Percentiles rank a stretch among this genome's conserved stretches.
These are phyloP conservation scores for Rhopalosiphum padi DNA, from an alignment of 1,140 invertebrate genomes.

Conservation along the genomic window DNA sequence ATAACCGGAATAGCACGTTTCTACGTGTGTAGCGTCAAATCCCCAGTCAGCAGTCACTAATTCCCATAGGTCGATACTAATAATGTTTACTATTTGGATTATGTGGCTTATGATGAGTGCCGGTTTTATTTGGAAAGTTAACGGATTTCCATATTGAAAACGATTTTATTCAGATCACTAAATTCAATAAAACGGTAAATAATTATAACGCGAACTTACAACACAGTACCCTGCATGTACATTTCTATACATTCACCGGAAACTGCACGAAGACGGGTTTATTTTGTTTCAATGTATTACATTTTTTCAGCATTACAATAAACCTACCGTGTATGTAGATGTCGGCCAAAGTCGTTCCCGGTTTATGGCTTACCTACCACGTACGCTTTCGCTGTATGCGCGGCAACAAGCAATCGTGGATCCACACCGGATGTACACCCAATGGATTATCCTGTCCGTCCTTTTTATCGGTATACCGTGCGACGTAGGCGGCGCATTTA, in stretches of 20 bases:
- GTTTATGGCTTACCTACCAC: background rate
- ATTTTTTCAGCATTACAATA: background rate
- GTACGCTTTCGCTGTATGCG: too few species aligned
- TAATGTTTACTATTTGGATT: background rate
- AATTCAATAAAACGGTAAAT: conserved; percentile 15
- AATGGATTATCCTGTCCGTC: background rate
- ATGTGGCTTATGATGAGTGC: background rate
- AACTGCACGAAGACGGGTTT: background rate
- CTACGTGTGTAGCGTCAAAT: background rate
- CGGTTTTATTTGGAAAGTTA: background rate
- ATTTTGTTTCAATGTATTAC: background rate
- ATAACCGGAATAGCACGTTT: background rate
- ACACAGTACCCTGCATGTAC: background rate
- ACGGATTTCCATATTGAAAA: conserved; percentile 7
- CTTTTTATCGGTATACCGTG: background rate
- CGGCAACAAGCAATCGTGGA: background rate
- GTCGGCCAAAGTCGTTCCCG: background rate
- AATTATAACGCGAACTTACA: background rate
- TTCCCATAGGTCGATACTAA: background rate
- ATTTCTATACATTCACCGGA: background rate
- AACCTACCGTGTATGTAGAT: background rate
- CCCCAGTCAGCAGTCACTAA: background rate
- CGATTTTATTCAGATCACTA: background rate
- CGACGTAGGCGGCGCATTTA: background rate
- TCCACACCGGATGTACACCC: background rate